Evolutionary conservation across 2,888 invertebrate species (phyloP).

Genomic region (Frankliniella fusca): DNA sequence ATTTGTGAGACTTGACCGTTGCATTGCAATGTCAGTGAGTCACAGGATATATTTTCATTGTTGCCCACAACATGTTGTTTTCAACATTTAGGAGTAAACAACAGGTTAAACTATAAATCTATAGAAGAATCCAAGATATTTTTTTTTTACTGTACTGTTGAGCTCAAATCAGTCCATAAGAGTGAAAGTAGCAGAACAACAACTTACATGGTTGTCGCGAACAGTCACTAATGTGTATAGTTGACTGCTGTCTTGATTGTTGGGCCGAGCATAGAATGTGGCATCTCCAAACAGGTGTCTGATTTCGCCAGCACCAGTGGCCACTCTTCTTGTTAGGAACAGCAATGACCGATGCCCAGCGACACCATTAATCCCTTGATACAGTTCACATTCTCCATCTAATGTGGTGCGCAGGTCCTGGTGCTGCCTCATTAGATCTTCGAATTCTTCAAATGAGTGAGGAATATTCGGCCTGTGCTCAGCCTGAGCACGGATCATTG

Average conservation of each 20-base stretch:
- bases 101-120: no score
- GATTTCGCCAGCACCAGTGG: neutral
- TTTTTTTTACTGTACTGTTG: no score
- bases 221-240: no score
- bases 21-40: no score
- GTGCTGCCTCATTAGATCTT: neutral
- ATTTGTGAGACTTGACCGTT: no score
- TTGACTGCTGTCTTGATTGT: neutral
- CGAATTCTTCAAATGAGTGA: neutral
- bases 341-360: neutral
- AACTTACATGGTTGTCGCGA: no score
- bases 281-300: neutral
- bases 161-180: no score
- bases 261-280: neutral
- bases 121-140: no score
- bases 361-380: neutral
- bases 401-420: neutral
- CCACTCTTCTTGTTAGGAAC: neutral
- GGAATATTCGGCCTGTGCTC: neutral
- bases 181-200: no score
- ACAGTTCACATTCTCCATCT: neutral
- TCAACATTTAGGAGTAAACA: no score
- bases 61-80: no score
- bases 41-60: no score
- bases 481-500: neutral